Evolutionary conservation across 2,797 vertebrate genomes (phyloP).

Genomic region (Microctenopoma lineatum): DNA sequence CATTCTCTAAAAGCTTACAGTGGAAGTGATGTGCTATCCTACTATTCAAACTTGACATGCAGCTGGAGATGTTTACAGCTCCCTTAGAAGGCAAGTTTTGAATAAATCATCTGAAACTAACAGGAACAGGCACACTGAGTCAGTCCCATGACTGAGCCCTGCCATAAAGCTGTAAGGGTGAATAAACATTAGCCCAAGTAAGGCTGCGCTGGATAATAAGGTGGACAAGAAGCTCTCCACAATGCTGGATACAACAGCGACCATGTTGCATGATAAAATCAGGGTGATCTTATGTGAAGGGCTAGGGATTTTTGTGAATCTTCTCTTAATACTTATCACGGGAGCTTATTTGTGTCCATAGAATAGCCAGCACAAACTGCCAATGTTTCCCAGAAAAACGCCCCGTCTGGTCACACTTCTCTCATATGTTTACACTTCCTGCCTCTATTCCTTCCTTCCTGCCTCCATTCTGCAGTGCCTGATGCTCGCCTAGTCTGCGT

Average conservation of each 20-base stretch:
- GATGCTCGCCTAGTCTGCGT: constrained; percentile 6
- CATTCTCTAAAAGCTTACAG: constrained; percentile 22
- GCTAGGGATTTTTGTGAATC: no score
- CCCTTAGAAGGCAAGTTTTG: constrained; percentile 3
- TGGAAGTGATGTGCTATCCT: constrained; percentile 30
- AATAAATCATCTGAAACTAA: constrained; percentile 20
- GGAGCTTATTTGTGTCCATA: background rate
- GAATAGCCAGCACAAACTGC: background rate
- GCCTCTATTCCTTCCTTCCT: constrained; percentile 14
- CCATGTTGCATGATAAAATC: constrained; percentile 12
- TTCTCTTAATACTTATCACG: no score
- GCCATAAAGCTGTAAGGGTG: background rate
- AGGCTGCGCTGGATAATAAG: background rate
- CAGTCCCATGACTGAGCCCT: background rate
- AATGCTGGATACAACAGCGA: constrained; percentile 21
- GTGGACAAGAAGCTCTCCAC: constrained; percentile 13
- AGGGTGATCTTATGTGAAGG: background rate
- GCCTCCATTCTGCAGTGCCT: background rate
- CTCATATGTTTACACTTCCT: background rate
- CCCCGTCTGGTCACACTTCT: constrained; percentile 7
- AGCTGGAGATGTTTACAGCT: constrained; percentile 6
- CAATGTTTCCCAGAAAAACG: background rate
- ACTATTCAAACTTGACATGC: constrained; percentile 32
- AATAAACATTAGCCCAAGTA: constrained; percentile 4
- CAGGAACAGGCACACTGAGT: constrained; percentile 16